Evolutionary conservation across 1,140 invertebrate genomes (phyloP).

Genomic region (Aradophagus sp.): DNA sequence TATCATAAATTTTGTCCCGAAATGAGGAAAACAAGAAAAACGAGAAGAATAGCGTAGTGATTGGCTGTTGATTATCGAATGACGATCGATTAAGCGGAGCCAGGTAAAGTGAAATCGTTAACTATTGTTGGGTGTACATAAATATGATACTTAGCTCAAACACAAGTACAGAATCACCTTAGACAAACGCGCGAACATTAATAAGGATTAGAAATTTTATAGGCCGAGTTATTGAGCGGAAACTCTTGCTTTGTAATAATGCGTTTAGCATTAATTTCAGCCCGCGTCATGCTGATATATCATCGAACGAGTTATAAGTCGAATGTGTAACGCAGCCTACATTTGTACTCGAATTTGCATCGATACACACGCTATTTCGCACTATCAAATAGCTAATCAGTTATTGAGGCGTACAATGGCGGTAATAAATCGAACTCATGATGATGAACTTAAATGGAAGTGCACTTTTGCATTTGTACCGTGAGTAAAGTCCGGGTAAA

Average conservation of each 20-base stretch:
- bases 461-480: too few species aligned
- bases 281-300: conserved; percentile 40
- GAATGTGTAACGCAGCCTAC: conserved; percentile 22
- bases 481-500: too few species aligned
- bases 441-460: too few species aligned
- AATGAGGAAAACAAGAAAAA: too few species aligned
- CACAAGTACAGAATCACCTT: too few species aligned
- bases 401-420: conserved; percentile 13
- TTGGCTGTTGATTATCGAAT: too few species aligned
- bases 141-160: too few species aligned
- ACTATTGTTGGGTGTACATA: too few species aligned
- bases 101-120: too few species aligned
- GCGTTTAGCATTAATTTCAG: conserved; percentile 53
- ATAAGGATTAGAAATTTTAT: conserved; percentile 54
- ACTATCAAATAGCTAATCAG: conserved; percentile 17
- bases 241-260: conserved; percentile 53
- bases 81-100: too few species aligned
- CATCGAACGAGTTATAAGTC: conserved; percentile 34
- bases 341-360: conserved; percentile 21
- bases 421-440: conserved; percentile 1
- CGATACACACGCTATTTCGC: conserved; percentile 29
- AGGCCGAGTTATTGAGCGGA: conserved; percentile 44
- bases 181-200: conserved; percentile 43
- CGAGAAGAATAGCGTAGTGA: too few species aligned
- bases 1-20: too few species aligned